phyloP scores from a whole-genome alignment of 2,888 invertebrate genomes.

The Altica lythri region DNA sequence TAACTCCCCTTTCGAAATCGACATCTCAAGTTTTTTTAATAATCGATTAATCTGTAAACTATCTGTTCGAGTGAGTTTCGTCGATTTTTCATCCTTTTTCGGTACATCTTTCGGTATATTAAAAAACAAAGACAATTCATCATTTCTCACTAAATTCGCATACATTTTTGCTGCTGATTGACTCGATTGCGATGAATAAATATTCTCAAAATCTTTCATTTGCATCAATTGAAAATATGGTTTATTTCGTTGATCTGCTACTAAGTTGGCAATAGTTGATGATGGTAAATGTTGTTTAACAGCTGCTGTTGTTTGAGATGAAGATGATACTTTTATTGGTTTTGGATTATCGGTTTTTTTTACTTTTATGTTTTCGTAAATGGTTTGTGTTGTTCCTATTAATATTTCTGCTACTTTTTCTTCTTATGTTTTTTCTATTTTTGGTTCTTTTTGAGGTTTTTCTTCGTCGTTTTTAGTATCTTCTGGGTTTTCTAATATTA shows the following conservation, averaged over 20 bases:
- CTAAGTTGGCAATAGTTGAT: conserved; percentile 34
- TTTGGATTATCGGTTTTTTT: conserved; percentile 50
- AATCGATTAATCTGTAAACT: conserved; percentile 66
- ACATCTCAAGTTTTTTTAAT: conserved; percentile 73
- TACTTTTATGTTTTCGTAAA: conserved; percentile 58
- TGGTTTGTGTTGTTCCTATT: conserved; percentile 54
- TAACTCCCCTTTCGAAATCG: conserved; percentile 78
- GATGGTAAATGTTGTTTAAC: conserved; percentile 54
- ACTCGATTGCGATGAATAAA: conserved; percentile 55
- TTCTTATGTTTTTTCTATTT: conserved; percentile 42
- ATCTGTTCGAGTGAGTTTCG: conserved; percentile 56
- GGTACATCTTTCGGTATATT: conserved; percentile 52
- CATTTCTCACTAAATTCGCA: conserved; percentile 57
- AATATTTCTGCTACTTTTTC: conserved; percentile 52
- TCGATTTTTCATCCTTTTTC: conserved; percentile 39
- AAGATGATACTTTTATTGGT: conserved; percentile 62
- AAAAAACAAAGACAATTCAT: conserved; percentile 53
- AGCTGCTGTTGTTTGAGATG: conserved; percentile 63
- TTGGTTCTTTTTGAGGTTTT: conserved; percentile 39
- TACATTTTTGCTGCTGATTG: conserved; percentile 54
- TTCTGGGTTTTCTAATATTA: conserved; percentile 52
- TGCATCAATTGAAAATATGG: conserved; percentile 60
- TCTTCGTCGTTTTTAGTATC: conserved; percentile 33
- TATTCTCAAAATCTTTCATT: conserved; percentile 62
- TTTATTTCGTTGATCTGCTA: conserved; percentile 36